A percentile compares a stretch with the other conserved stretches of the same genome.
phyloP scores from a whole-genome alignment of 2,797 vertebrate genomes.

The Melanotaenia trifasciata region DNA sequence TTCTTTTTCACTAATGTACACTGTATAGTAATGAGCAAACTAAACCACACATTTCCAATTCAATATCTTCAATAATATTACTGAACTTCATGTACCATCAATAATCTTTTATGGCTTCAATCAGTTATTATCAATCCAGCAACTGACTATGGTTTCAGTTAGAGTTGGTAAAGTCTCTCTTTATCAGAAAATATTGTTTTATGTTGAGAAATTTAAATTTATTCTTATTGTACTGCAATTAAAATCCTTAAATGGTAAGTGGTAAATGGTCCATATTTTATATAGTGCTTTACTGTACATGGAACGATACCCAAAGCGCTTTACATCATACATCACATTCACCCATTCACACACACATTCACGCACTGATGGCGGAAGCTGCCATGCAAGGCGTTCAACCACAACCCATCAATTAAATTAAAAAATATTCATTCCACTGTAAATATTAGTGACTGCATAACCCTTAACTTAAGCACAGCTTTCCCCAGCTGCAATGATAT shows the following conservation, averaged over 20 bases:
- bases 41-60: neutral
- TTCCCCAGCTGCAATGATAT: constrained; percentile 22
- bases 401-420: no score
- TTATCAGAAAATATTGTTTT: neutral
- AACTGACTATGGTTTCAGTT: neutral
- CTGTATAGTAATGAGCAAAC: neutral
- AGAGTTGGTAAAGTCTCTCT: neutral
- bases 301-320: no score
- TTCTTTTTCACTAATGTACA: neutral
- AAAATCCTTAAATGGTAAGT: no score
- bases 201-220: neutral
- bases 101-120: constrained; percentile 1
- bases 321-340: no score
- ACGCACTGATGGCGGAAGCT: no score
- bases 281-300: no score
- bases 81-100: neutral
- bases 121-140: neutral
- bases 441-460: neutral
- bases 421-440: neutral
- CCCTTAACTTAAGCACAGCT: constrained; percentile 7
- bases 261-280: no score
- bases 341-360: no score
- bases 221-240: neutral
- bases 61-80: neutral
- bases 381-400: no score